A percentile compares a stretch with the other conserved stretches of the same genome.
These are phyloP conservation scores for Xestoiulus laeticollis DNA, from an alignment of 2,888 invertebrate species.

Conservation along the genomic window DNA sequence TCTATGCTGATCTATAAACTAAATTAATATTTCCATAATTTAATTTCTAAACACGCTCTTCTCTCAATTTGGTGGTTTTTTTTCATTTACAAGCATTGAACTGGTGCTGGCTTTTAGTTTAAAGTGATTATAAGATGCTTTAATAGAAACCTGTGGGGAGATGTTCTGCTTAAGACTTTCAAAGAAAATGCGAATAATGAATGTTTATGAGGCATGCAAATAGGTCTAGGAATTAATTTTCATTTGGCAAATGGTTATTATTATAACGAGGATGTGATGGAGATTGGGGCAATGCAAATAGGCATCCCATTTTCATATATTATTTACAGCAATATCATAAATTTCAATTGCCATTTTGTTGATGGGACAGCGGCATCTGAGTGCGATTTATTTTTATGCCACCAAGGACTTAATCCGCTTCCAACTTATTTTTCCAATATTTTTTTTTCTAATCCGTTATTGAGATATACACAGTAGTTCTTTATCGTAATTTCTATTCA, in stretches of 20 bases:
- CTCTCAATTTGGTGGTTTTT: not conserved
- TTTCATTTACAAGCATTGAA: not conserved
- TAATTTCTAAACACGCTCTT: not conserved
- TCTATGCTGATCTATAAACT: not conserved
- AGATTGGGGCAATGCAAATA: not conserved
- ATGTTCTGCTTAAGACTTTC: not conserved
- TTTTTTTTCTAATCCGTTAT: not conserved
- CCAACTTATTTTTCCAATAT: not conserved
- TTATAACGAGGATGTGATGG: not conserved
- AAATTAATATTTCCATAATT: not conserved
- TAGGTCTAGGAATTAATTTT: not conserved
- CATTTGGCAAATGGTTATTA: constrained; percentile 5
- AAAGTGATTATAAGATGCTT: not conserved
- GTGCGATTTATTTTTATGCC: not conserved
- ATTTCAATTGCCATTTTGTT: not conserved
- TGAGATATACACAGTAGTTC: not conserved
- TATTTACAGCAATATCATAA: not conserved
- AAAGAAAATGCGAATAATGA: not conserved
- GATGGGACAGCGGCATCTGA: not conserved
- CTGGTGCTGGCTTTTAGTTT: not conserved
- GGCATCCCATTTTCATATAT: not conserved
- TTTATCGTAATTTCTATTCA: not conserved
- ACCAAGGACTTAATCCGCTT: not conserved
- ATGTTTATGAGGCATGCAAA: not conserved
- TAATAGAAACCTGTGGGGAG: not conserved